Evolutionary conservation across 2,797 vertebrate genomes (phyloP), one percentile per base, ranked within the genome.

Genomic region (Cuculus canorus): DNA sequence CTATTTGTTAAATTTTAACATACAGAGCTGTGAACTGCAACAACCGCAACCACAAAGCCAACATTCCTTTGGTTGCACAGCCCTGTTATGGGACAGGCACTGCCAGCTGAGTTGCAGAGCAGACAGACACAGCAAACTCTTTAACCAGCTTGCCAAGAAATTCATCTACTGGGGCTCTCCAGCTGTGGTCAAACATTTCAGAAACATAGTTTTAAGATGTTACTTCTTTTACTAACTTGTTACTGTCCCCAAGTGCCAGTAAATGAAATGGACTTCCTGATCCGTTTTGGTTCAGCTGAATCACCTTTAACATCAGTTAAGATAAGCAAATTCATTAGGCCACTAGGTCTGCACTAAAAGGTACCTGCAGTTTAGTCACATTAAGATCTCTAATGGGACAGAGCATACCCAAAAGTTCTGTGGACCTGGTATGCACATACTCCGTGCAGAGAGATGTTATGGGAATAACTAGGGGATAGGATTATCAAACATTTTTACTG

Each of bases 1-100:
- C 54, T 60, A 5, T 73, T 66, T 72, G 75, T 85, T 87, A 91
- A 82, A 92, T 64, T 77, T 94, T 93, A 94, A 87, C 79, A 56
- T 25, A 25, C 15, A 63, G 78, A 72, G 11, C 86, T 21, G 21
- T 82, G 84, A 92, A 73, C 78, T 64, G 52, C 60, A 56, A 3
- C 30, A 71, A 80, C 75, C 10, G 1, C 75, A 56, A 80, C 75
- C 10, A 1, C 75, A 56, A 54, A 63, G 56, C 33, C 33, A 92
- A 32, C 45, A 45, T 64, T 85, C 68, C 68, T 60, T 39, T 66
- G 27, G n/a, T 18, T 85, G 75, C 92, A 75, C 63, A 82, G 86
- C 48, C 19, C 48, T 43, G 33, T 11, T 43, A 16, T 0, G 1
- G 56, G 22, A 50, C 35, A 53, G 70, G 52, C 66, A 4, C 47